Percentiles rank a stretch among this genome's conserved stretches.
phyloP scores from a whole-genome alignment of 2,113 vertebrate species.

The Onychostoma macrolepis region DNA sequence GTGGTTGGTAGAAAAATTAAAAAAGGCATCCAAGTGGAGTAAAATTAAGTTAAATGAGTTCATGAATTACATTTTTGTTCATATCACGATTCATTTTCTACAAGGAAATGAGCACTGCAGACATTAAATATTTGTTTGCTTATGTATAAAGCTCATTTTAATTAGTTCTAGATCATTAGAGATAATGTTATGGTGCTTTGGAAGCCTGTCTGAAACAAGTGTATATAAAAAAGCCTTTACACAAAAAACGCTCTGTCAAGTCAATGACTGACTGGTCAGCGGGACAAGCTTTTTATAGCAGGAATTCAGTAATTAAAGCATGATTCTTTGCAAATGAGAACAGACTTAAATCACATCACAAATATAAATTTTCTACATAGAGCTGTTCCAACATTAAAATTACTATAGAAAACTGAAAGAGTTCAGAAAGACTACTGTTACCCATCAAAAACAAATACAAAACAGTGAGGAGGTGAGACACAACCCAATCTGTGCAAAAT shows the following conservation, averaged over 20 bases:
- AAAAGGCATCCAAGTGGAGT: background rate
- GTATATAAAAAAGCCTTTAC: background rate
- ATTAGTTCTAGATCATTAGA: conserved; percentile 11
- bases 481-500: background rate
- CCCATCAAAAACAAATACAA: background rate
- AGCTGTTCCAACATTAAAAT: background rate
- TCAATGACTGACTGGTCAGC: background rate
- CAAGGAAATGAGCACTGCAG: background rate
- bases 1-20: background rate
- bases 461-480: background rate
- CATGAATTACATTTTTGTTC: background rate
- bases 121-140: background rate
- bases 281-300: background rate
- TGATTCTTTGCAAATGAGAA: background rate
- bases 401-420: background rate
- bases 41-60: background rate
- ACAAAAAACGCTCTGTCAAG: background rate
- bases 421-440: background rate
- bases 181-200: background rate
- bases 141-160: background rate
- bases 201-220: background rate
- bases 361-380: background rate
- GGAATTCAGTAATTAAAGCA: background rate
- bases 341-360: background rate
- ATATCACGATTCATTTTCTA: background rate